Evolutionary conservation across 2,888 invertebrate genomes (phyloP), one percentile per base, ranked within the genome.

Genomic region (Leistus spinibarbis): DNA sequence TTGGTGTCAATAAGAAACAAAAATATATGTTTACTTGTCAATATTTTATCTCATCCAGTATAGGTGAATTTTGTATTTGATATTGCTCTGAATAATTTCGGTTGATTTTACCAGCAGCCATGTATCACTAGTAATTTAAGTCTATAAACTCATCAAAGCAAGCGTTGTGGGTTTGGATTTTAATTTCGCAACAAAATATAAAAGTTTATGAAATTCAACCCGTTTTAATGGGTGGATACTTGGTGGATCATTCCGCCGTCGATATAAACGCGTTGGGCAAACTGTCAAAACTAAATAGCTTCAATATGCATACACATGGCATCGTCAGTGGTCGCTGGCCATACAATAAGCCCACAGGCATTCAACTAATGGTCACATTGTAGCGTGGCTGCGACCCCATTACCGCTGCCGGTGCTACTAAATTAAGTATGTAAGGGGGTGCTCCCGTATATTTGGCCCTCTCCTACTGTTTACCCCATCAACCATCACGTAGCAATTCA

Each of bases 281-380:
- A 60, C 60, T 60, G 60, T 16, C 60, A 60, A 60, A 60, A 60
- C 60, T 60, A 60, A 60, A 60, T 60, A 22, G 60, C 60, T 19
- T 22, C 60, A 60, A 60, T 60, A 60, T 60, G 22, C 60, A 60
- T 60, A 60, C 74, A 70, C 69, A 63, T 64, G 65, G 76, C 68
- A 60, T 73, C 77, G 69, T 77, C 76, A 71, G 72, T 68, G 77
- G 77, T 77, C 76, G 69, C 71, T 68, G 77, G 77, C 70, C 78
- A 77, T 77, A 77, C 77, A 78, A 78, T 78, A 78, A 77, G 77
- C 78, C 77, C 77, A 69, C 76, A 76, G 66, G 76, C 76, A 77
- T 78, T 78, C 78, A 77, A 76, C 78, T 79, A 79, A 79, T 78
- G 77, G 77, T 76, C 79, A 76, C 79, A 78, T 73, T 77, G 78